These are phyloP conservation scores for Willowsia nigromaculata DNA, from an alignment of 2,888 invertebrate genomes.

Conservation along the genomic window DNA sequence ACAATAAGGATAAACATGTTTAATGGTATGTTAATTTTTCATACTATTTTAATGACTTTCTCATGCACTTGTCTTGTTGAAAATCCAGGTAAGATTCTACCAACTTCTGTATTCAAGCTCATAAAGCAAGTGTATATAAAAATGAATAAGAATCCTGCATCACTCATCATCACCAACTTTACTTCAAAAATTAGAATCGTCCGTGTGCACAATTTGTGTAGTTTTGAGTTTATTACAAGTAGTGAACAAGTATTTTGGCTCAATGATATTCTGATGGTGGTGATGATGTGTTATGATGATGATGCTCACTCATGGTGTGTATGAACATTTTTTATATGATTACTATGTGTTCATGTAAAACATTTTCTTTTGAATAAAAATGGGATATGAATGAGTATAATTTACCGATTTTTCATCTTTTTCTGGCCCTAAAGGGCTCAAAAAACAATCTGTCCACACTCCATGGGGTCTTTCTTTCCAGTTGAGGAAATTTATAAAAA, in stretches of 20 bases:
- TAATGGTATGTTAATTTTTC: slow-evolving; percentile 40
- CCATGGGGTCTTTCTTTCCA: slow-evolving; percentile 76
- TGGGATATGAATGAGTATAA: slow-evolving; percentile 73
- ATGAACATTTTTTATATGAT: background rate
- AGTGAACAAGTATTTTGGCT: slow-evolving; percentile 63
- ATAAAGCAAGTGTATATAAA: background rate
- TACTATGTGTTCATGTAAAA: slow-evolving; percentile 37
- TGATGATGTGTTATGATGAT: background rate
- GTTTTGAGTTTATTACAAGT: slow-evolving; percentile 54
- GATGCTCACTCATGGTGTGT: slow-evolving; percentile 23
- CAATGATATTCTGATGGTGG: slow-evolving; percentile 44
- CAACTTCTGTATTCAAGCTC: background rate
- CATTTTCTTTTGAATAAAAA: slow-evolving; percentile 18
- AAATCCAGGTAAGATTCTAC: background rate
- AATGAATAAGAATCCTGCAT: background rate
- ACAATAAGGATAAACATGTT: background rate
- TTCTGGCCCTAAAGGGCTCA: slow-evolving; percentile 77
- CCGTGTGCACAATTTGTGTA: slow-evolving; percentile 18
- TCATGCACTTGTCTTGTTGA: slow-evolving; percentile 7
- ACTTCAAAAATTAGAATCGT: slow-evolving; percentile 3
- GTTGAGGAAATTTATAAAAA: slow-evolving; percentile 75
- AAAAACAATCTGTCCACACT: slow-evolving; percentile 79
- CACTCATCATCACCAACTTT: background rate
- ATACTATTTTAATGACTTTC: slow-evolving; percentile 39
- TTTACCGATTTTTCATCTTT: slow-evolving; percentile 78